Evolutionary conservation across 2,888 invertebrate genomes (phyloP), one percentile per base, ranked within the genome.

Genomic region (Parasteatoda lunata): DNA sequence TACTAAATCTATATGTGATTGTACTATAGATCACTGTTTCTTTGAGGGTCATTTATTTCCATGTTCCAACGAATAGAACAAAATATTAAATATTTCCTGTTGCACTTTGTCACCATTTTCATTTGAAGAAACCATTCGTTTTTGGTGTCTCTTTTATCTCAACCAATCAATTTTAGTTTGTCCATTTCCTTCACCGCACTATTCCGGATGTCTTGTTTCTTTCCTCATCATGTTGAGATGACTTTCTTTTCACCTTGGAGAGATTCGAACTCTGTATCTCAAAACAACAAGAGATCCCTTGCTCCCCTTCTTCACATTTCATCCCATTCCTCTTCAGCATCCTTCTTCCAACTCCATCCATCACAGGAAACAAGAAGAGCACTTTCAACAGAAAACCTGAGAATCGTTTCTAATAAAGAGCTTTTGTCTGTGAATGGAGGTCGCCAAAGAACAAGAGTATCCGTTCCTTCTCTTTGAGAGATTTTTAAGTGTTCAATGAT

Each of bases 221-320:
- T 83, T 83, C 71, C 64, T 71, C 76, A 70, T 75, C 69, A 49
- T 75, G 81, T 69, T 54, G 48, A 52, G 69, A 81, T 75, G 83
- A 84, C 83, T 84, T 84, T 84, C 83, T 84, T 84, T 84, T 84
- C 83, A 84, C 83, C 83, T 84, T 84, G 83, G 54, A 72, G 66
- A 77, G 72, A 70, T 68, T 72, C 79, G 71, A 79, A 73, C 69
- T 64, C 30, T 68, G 45, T 72, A 73, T 80, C 80, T 73, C 73
- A 45, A 80, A 73, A 73, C 80, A 80, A 80, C 80, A 80, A 80
- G 80, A 80, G 80, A 65, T 80, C 65, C 48, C 52, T 49, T 49
- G 45, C 52, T 15, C 13, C 47, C 52, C 30, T 30, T 30, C 30
- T 30, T 30, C 30, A 30, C 30, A 30, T 30, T 30, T 30, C 47